phyloP scores from a whole-genome alignment of 1,140 invertebrate species.

The Coelopa frigida region DNA sequence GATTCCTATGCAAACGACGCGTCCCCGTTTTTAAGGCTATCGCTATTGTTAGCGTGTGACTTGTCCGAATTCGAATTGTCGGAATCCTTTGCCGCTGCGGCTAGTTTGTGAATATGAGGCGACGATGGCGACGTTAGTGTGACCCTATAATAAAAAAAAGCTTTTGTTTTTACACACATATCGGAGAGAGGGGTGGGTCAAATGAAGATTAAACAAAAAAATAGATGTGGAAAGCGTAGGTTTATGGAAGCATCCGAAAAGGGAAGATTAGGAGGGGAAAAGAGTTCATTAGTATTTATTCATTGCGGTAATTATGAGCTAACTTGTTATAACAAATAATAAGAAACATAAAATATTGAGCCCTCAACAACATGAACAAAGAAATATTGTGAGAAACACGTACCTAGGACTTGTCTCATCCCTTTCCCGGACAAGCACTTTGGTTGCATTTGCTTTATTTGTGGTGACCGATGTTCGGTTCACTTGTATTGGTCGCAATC shows the following conservation, averaged over 20 bases:
- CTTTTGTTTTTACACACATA: conserved; percentile 14
- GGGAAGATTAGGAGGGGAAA: not conserved
- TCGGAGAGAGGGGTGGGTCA: conserved; percentile 6
- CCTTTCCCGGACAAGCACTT: conserved; percentile 38
- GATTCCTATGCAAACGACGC: not conserved
- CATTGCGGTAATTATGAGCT: not conserved
- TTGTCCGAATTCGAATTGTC: conserved; percentile 1
- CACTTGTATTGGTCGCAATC: conserved; percentile 33
- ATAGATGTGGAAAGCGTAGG: too few relatives aligned
- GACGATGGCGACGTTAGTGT: conserved; percentile 43
- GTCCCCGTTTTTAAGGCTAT: conserved; percentile 11
- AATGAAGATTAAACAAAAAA: too few relatives aligned
- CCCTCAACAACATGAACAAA: too few relatives aligned
- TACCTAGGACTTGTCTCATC: conserved; percentile 44
- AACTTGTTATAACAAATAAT: too few relatives aligned
- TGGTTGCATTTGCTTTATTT: conserved; percentile 26
- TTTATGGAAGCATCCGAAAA: not conserved
- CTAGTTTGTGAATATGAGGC: conserved; percentile 41
- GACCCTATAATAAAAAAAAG: conserved; percentile 44
- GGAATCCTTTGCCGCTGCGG: conserved; percentile 19
- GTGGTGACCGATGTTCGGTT: conserved; percentile 25
- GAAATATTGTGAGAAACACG: too few relatives aligned
- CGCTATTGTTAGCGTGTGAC: not conserved
- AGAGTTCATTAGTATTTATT: not conserved
- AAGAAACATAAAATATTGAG: too few relatives aligned